Evolutionary conservation across 35 echinoderm and acorn worm genomes (phyloP).

Genomic region (Stichopus chloronotus): DNA sequence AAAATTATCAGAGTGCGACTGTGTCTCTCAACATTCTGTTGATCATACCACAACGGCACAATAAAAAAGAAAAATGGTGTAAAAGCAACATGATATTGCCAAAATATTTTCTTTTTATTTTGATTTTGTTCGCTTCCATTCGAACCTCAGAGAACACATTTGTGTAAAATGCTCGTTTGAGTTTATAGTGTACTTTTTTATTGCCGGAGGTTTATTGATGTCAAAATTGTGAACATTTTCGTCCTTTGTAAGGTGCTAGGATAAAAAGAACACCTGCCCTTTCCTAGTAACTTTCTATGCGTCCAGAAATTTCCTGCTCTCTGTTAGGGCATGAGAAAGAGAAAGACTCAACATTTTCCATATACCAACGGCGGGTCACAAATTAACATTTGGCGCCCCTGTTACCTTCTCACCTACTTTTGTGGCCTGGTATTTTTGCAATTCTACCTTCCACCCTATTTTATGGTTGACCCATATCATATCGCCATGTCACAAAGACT

Average conservation of each 20-base stretch:
- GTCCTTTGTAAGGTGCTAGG: not conserved
- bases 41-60: too few species aligned
- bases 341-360: not conserved
- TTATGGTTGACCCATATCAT: not conserved
- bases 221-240: not conserved
- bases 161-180: not conserved
- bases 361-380: not conserved
- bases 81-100: too few species aligned
- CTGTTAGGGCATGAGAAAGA: not conserved
- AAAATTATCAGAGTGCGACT: too few species aligned
- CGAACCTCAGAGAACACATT: not conserved
- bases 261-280: not conserved
- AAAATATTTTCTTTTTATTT: too few species aligned
- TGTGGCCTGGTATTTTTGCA: not conserved
- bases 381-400: not conserved
- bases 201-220: constrained; percentile 4
- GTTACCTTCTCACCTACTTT: constrained; percentile 9
- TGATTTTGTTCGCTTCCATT: not conserved
- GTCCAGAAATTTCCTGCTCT: not conserved
- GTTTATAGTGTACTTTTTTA: not conserved
- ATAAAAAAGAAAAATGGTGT: too few species aligned
- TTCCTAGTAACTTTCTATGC: not conserved
- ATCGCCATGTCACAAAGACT: not conserved
- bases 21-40: too few species aligned
- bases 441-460: not conserved